These are phyloP conservation scores for Catharus ustulatus DNA, from an alignment of 2,797 vertebrate genomes.

Conservation along the genomic window DNA sequence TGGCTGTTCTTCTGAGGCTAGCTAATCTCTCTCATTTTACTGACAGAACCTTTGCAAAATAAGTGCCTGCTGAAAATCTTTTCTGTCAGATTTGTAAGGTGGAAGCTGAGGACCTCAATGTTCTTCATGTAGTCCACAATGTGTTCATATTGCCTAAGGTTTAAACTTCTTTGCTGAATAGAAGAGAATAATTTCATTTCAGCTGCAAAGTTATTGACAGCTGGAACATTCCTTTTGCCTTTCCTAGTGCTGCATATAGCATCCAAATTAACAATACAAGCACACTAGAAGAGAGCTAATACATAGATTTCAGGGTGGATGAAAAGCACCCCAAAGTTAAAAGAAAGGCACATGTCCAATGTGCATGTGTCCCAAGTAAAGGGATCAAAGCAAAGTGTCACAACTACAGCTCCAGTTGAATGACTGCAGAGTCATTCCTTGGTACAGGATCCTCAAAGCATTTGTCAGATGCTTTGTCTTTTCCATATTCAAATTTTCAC, in stretches of 20 bases:
- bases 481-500: not conserved
- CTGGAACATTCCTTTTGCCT: not conserved
- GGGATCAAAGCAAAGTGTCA: not conserved
- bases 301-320: not conserved
- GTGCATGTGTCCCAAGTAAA: not conserved
- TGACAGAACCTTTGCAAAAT: not conserved
- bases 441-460: not conserved
- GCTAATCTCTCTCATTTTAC: not conserved
- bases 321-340: not conserved
- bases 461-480: not conserved
- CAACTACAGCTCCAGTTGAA: not conserved
- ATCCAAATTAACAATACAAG: not conserved
- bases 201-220: not conserved
- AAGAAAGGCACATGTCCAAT: not conserved
- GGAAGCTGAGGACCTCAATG: not conserved
- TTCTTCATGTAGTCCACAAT: not conserved
- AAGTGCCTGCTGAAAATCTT: not conserved
- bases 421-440: not conserved
- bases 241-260: not conserved
- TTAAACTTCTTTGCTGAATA: not conserved
- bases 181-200: not conserved
- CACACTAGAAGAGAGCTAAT: not conserved
- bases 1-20: not conserved
- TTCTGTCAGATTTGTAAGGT: not conserved
- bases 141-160: not conserved